Percentiles rank a stretch among this genome's conserved stretches.
phyloP scores from a whole-genome alignment of 2,113 vertebrate species.

The Columba janthina region DNA sequence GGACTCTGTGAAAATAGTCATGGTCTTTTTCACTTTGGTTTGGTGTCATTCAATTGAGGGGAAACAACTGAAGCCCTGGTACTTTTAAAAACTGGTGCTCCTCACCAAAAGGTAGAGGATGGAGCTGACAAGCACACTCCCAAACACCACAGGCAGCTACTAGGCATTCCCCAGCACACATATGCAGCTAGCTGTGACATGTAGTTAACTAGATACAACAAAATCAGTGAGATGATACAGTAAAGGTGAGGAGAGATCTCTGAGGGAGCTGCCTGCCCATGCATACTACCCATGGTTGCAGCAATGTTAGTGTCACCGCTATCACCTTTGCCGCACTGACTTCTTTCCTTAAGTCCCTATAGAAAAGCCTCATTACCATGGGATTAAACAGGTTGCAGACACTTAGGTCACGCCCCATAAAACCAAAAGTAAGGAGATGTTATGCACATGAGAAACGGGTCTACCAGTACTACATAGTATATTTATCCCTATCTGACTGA shows the following conservation, averaged over 20 bases:
- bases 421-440: not conserved
- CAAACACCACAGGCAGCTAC: accelerated
- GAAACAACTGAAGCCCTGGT: not conserved
- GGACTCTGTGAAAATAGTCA: not conserved
- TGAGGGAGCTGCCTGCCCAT: not conserved
- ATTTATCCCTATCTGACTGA: not conserved
- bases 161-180: not conserved
- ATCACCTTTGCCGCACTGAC: not conserved
- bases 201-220: not conserved
- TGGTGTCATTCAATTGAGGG: not conserved
- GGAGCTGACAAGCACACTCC: not conserved
- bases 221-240: not conserved
- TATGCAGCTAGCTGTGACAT: not conserved
- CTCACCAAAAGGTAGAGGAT: not conserved
- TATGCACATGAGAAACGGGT: not conserved
- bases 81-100: not conserved
- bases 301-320: not conserved
- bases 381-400: not conserved
- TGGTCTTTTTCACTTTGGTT: not conserved
- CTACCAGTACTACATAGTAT: not conserved
- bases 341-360: accelerated
- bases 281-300: not conserved
- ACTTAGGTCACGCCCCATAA: not conserved
- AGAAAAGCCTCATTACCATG: not conserved
- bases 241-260: not conserved